Conservation (phyloP, 2,888 invertebrate genomes). For the Euzophera pinguis region DNA sequence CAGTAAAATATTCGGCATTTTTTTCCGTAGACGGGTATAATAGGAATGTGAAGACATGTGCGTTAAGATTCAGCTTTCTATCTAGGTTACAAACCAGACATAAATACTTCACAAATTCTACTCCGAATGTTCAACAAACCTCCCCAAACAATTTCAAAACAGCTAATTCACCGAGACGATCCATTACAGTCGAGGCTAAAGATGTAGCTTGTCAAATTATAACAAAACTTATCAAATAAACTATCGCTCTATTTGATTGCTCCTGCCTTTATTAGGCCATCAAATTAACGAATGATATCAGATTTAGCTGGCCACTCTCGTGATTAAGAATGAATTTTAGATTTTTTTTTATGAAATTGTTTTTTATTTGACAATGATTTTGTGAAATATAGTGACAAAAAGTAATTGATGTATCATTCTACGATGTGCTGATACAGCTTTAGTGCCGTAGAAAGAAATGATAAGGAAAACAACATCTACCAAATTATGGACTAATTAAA, state of each 20-base stretch:
- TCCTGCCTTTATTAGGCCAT: conserved; percentile 3
- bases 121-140: not conserved
- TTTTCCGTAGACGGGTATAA: too few species aligned
- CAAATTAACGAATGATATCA: not conserved
- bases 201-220: conserved; percentile 10
- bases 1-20: too few species aligned
- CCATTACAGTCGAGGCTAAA: conserved; percentile 3
- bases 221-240: conserved; percentile 13
- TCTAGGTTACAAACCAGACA: not conserved
- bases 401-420: too few species aligned
- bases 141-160: not conserved
- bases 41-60: too few species aligned
- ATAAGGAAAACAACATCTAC: too few species aligned
- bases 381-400: not conserved
- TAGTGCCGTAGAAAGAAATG: too few species aligned
- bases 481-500: too few species aligned
- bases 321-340: not conserved
- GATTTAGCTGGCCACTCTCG: not conserved
- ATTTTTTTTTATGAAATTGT: not conserved
- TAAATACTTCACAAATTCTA: not conserved
- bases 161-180: not conserved
- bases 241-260: conserved; percentile 14
- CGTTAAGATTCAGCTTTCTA: not conserved
- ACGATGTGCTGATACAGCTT: too few species aligned
- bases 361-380: not conserved